Base-by-base conservation (phyloP, 2,797 vertebrate genomes). In the Lophura swinhoii region DNA sequence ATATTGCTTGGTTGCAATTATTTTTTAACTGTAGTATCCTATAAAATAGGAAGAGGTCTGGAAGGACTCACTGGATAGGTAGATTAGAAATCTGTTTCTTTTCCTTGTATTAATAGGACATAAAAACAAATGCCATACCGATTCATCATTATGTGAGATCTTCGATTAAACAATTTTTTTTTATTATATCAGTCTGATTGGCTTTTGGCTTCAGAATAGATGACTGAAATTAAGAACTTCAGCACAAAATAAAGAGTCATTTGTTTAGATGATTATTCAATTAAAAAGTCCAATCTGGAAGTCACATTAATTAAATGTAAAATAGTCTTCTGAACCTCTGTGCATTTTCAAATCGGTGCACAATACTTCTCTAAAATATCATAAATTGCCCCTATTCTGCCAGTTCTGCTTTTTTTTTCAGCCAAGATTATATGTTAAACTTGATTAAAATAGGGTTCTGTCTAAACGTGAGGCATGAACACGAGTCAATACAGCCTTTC, bases 61-160 rank as follows among this genome's bases (percentile, higher is more conserved):
- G 55, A 92, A 95, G 68, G 59, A 87, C 75, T 94, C 73, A 76
- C 16, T 84, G 67, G 68, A 53, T 37, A 80, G 51, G 67, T 90
- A 94, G 90, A 94, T 93, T 90, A 87, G 76, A 91, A 93, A 55
- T 84, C 64, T 55, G 8, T 29, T 62, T 64, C 21, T 91, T 91
- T 87, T 91, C 71, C 72, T 94, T 76, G 37, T 51, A 56, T 53
- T 88, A 80, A 86, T 93, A 80, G 53, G 81, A 35, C 78, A 77
- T 77, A 90, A 90, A 56, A 95, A 69, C 56, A 77, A 94, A 92
- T 94, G 84, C 85, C 86, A 58, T 90, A 75, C 46, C 79, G 75
- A 91, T 95, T 96, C 94, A 96, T 96, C 94, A 94, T 95, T 85
- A 86, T 90, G 55, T 51, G 44, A 51, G 93, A 78, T 77, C 73